phyloP scores from a whole-genome alignment of 2,797 vertebrate species.

The Acropternis orthonyx region DNA sequence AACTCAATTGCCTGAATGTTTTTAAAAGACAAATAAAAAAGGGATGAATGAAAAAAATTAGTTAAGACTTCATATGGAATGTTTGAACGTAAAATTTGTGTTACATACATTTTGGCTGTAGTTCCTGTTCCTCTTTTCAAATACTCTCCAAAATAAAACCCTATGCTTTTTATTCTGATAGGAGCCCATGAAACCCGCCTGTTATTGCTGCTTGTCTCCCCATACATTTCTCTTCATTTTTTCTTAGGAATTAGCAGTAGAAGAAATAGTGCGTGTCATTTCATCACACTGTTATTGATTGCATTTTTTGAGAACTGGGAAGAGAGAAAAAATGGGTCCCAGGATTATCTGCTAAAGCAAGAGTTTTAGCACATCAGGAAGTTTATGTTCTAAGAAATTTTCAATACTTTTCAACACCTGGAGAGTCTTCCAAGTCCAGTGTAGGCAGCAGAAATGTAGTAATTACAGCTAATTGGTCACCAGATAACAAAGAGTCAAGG shows the following conservation, averaged over 20 bases:
- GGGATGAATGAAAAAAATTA: background rate
- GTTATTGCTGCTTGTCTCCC: background rate
- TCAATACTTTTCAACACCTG: background rate
- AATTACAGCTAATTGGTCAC: background rate
- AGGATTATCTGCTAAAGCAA: background rate
- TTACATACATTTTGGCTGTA: background rate
- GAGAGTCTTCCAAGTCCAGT: background rate
- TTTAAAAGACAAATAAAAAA: background rate
- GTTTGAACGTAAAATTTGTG: background rate
- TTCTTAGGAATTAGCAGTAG: background rate
- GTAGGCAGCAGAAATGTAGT: background rate
- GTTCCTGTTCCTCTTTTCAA: background rate
- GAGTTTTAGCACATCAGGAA: background rate
- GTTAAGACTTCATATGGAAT: background rate
- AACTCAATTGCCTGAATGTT: background rate
- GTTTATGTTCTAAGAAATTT: background rate
- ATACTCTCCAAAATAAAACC: background rate
- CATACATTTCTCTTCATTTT: background rate
- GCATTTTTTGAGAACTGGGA: background rate
- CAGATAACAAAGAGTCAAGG: background rate
- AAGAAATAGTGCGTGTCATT: background rate
- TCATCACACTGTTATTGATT: background rate
- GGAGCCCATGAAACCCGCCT: background rate
- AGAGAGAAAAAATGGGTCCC: background rate
- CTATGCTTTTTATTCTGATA: background rate